A percentile compares a stretch with the other conserved stretches of the same genome.
Conservation (phyloP, 1,140 invertebrate genomes). For the Drosophila sturtevanti region DNA sequence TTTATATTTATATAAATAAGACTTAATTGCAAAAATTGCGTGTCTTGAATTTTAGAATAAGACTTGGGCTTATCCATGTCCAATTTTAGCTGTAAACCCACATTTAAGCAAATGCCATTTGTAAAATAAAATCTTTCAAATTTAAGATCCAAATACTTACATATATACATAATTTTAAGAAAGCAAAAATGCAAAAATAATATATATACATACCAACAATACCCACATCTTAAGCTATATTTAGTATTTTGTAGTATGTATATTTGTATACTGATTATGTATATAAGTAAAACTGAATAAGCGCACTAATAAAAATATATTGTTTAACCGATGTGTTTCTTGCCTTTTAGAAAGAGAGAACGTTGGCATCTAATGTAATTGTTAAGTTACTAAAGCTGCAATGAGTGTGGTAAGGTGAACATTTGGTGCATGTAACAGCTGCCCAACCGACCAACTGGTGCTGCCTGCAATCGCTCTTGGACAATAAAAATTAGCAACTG, state of each 20-base stretch:
- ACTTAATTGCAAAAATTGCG: constrained; percentile 15
- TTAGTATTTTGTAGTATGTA: constrained; percentile 5
- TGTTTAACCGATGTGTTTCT: constrained; percentile 4
- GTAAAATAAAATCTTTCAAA: constrained; percentile 19
- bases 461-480: too few species aligned
- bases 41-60: constrained; percentile 15
- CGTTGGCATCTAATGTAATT: too few species aligned
- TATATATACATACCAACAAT: constrained; percentile 2
- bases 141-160: constrained; percentile 10
- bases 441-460: too few species aligned
- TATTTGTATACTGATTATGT: constrained; percentile 8
- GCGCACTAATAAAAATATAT: constrained; percentile 20
- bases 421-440: too few species aligned
- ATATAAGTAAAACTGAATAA: constrained; percentile 7
- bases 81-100: constrained; percentile 10
- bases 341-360: background rate
- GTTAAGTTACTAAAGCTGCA: too few species aligned
- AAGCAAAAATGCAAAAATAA: constrained; percentile 4
- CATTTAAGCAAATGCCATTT: constrained; percentile 19
- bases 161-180: constrained; percentile 2
- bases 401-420: too few species aligned
- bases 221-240: constrained; percentile 10
- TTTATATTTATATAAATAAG: constrained; percentile 3
- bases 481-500: too few species aligned
- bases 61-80: background rate